Base-by-base conservation (phyloP, 2,797 vertebrate genomes). In the Rhyacichthys aspro region DNA sequence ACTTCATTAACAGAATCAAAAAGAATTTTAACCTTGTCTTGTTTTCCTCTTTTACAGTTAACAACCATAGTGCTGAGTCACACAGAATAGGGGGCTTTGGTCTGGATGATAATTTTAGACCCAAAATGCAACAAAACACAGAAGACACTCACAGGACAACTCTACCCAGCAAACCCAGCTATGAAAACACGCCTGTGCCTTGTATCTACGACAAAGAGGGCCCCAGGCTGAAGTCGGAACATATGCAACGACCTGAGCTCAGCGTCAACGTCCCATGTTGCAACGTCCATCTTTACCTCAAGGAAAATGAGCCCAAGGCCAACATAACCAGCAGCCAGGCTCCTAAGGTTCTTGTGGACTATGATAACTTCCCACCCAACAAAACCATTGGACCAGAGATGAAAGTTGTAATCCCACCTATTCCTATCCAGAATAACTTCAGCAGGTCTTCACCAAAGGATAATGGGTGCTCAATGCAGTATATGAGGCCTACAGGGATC, bases 311-410 rank as follows among this genome's bases (percentile, higher is more conserved):
- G 59, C 34, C 61, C 11, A 76, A 73, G 0, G 49, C 59, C 52
- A 61, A 14, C 18, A 5, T 56, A 16, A n/a, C 49, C 0, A 57
- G 15, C 0, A 59, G 63, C 67, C 72, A 67, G 50, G 70, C 50
- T 2, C 36, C 68, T 3, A 90, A 87, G 5, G 67, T 91, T 12
- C 59, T 93, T 5, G 82, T 92, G 71, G 89, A 92, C 23, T 93
- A 93, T 1, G 92, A 94, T 59, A 90, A 93, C 5, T 94, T 91
- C 68, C 92, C 93, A 10, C 90, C 93, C 0, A 93, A 92, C 77
- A 94, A 86, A 76, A 92, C 93, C 46, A 90, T 92, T 0, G 92
- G 91, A 0, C 82, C 91, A 0, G 93, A 93, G 58, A 92, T 85
- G 80, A 92, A 91, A 15, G 85, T 93, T 0, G 87, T 91, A 43